Evolutionary conservation across 2,113 vertebrate species (phyloP).

Genomic region (Vulpes ferrilata): DNA sequence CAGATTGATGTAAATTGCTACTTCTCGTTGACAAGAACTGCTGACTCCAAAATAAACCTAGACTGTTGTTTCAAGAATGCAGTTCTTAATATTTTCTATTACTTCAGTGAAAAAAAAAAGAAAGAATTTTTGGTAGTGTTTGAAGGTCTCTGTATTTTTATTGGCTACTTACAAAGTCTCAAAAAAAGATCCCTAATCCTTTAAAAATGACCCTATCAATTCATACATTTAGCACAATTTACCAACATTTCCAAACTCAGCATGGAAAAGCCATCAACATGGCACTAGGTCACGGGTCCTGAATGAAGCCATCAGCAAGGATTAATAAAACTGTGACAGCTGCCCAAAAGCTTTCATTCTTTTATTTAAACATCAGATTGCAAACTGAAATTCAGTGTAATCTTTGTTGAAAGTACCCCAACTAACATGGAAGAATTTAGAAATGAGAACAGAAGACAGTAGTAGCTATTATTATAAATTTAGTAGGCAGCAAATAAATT

Average conservation of each 20-base stretch:
- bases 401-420: constrained; percentile 92
- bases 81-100: constrained; percentile 81
- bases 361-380: constrained; percentile 89
- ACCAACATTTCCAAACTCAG: constrained; percentile 84
- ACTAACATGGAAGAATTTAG: constrained; percentile 87
- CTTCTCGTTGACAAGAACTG: constrained; percentile 67
- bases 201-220: constrained; percentile 75
- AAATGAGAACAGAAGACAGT: constrained; percentile 87
- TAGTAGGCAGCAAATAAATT: constrained; percentile 79
- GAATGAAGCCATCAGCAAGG: constrained; percentile 91
- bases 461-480: constrained; percentile 75
- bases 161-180: constrained; percentile 73
- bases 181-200: constrained; percentile 70
- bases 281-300: constrained; percentile 83
- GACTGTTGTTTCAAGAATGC: constrained; percentile 77
- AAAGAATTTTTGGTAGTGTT: constrained; percentile 69
- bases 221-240: constrained; percentile 81
- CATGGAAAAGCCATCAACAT: constrained; percentile 81
- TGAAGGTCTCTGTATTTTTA: constrained; percentile 81
- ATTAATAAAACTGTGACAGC: constrained; percentile 92
- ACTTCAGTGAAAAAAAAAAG: constrained; percentile 61
- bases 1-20: constrained; percentile 75
- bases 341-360: constrained; percentile 91
- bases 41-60: constrained; percentile 83
- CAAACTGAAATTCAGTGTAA: constrained; percentile 89